Evolutionary conservation across 2,888 invertebrate species (phyloP), one percentile per base, ranked within the genome.

Genomic region (Fragum sueziense): DNA sequence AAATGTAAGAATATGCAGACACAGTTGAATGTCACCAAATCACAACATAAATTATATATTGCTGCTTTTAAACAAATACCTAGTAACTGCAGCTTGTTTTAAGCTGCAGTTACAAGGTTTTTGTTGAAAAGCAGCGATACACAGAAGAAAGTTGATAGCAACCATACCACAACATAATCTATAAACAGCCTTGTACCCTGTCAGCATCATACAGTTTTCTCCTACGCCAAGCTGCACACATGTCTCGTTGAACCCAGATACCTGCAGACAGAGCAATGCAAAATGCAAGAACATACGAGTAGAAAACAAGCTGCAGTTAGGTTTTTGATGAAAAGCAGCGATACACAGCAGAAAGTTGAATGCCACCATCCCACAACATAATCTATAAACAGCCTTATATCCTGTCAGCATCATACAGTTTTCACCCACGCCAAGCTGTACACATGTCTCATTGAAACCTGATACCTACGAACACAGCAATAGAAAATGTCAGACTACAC

Each of bases 151-250:
- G 82, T 91, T 92, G 84, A 93, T 94, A 17, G 88, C 89, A 22
- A 93, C 92, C 81, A 94, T 87, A 11, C 93, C 93, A 71, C 93
- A 88, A 76, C 93, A 92, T 20, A 94, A 86, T 65, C 94, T 87
- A 78, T 94, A 94, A 25, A 94, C 94, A 33, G 93, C 94, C 85
- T 93, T 91, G 80, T 93, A 94, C 14, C 94, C 94, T 27, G 92
- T 88, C 57, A 93, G 82, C 27, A 86, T 86, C 33, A 89, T 88
- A 87, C 94, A 94, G 80, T 92, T 91, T 27, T 88, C 88, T 2
- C 92, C 93, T 1, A 89, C 88, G 41, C 88, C 85, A 31, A 93
- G 80, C 27, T 85, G 74, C 20, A 92, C 82, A 85, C 93, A 93
- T 0, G 93, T 92, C 29, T 86, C 87, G 76, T 93, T 93, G 83